A percentile compares a stretch with the other conserved stretches of the same genome.
These are phyloP conservation scores for Synchiropus splendidus DNA, from an alignment of 2,113 vertebrate genomes.

Conservation along the genomic window DNA sequence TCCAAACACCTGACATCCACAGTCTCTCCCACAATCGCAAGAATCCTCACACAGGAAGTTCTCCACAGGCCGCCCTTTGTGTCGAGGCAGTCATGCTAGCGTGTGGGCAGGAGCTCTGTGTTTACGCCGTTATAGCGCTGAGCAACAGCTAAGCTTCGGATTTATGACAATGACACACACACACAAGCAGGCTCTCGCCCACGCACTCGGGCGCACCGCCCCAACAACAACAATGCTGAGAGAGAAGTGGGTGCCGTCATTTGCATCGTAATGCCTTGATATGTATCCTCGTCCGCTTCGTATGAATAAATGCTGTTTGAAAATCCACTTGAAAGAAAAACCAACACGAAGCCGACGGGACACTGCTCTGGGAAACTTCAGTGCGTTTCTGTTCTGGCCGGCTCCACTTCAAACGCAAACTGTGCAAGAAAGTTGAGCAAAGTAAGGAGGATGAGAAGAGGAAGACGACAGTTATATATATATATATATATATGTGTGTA, in stretches of 20 bases:
- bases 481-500: no score
- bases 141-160: slow-evolving; percentile 17
- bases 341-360: slow-evolving; percentile 53
- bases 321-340: slow-evolving; percentile 64
- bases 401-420: slow-evolving; percentile 44
- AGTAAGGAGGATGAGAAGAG: slow-evolving; percentile 52
- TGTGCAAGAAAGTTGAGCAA: slow-evolving; percentile 33
- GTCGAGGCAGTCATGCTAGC: slow-evolving; percentile 26
- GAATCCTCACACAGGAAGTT: slow-evolving; percentile 57
- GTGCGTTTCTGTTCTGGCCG: slow-evolving; percentile 47
- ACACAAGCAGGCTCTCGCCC: slow-evolving; percentile 19
- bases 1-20: slow-evolving; percentile 36
- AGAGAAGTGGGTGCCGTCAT: slow-evolving; percentile 50
- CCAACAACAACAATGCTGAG: slow-evolving; percentile 41
- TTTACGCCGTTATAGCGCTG: slow-evolving; percentile 17
- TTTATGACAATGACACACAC: slow-evolving; percentile 13
- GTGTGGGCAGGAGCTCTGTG: slow-evolving; percentile 44
- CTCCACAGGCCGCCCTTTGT: slow-evolving; percentile 56
- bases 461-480: slow-evolving; percentile 22
- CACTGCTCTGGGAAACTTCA: slow-evolving; percentile 50
- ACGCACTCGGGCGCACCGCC: slow-evolving; percentile 29
- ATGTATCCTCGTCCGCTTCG: slow-evolving; percentile 44
- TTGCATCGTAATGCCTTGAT: slow-evolving; percentile 61
- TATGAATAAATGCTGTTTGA: slow-evolving; percentile 62
- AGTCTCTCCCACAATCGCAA: slow-evolving; percentile 47